Conservation (phyloP, 2,113 vertebrate genomes). For the Lophochroa leadbeateri region DNA sequence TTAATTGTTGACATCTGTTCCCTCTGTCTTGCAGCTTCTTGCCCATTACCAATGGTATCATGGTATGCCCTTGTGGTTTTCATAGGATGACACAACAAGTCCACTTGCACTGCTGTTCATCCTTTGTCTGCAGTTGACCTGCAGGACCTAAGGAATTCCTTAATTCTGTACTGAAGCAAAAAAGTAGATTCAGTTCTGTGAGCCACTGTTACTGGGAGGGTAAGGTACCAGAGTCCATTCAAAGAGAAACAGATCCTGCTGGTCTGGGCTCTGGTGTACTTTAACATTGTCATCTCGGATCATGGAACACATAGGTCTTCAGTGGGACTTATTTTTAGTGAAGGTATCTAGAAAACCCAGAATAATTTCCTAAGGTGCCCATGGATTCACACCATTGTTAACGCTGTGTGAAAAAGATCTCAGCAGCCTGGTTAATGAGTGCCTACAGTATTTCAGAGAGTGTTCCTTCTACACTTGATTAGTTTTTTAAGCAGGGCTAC, state of each 20-base stretch:
- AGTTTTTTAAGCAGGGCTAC: background rate
- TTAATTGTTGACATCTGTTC: background rate
- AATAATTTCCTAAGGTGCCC: background rate
- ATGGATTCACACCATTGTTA: background rate
- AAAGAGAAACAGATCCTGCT: background rate
- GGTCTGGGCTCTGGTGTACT: background rate
- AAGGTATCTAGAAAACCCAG: background rate
- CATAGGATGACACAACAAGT: background rate
- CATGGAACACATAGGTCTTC: background rate
- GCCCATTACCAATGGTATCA: background rate
- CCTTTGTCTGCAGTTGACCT: background rate
- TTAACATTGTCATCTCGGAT: rapidly evolving
- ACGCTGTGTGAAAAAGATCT: background rate
- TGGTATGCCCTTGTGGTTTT: background rate
- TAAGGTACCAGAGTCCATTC: rapidly evolving
- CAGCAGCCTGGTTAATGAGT: background rate
- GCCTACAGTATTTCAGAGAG: background rate
- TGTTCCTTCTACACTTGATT: background rate
- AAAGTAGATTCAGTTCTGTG: background rate
- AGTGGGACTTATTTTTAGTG: background rate
- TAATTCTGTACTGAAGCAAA: background rate
- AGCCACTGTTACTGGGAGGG: background rate
- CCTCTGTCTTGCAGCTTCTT: background rate
- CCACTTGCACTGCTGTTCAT: background rate
- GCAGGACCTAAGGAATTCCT: background rate